phyloP scores from a whole-genome alignment of 2,888 invertebrate genomes.

The Drosophila parthenogenetica region DNA sequence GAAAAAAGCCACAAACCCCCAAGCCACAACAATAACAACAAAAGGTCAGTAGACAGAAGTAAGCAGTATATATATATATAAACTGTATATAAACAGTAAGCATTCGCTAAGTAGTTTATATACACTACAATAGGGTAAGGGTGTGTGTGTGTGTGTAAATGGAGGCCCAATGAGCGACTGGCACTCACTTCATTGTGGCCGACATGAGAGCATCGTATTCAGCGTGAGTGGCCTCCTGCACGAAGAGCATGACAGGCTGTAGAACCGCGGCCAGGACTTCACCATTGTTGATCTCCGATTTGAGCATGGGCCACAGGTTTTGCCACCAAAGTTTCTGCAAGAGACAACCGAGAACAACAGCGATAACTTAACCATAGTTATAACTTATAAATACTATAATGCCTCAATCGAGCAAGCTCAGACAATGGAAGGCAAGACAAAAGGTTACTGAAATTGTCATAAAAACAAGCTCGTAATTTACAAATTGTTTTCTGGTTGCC shows the following conservation, averaged over 20 bases:
- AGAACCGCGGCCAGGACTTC: conserved; percentile 95
- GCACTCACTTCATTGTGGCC: conserved; percentile 92
- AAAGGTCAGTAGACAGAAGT: conserved; percentile 30
- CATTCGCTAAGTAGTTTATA: conserved; percentile 24
- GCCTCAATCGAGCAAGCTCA: background rate
- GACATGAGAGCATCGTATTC: conserved; percentile 93
- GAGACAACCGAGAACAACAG: conserved; percentile 16
- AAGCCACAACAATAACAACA: conserved; percentile 49
- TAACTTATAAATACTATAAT: conserved; percentile 2
- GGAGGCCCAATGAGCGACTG: conserved; percentile 41
- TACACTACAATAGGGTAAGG: background rate
- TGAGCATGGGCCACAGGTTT: conserved; percentile 95
- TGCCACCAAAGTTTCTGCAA: conserved; percentile 97
- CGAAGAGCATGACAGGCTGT: conserved; percentile 92
- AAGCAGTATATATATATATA: no score
- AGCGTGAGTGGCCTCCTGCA: conserved; percentile 91
- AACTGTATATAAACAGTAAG: no score
- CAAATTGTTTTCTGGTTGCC: conserved; percentile 66
- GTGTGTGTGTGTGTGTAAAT: conserved; percentile 13
- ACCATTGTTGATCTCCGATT: conserved; percentile 92
- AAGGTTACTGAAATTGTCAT: conserved; percentile 47
- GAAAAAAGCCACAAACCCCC: conserved; percentile 18
- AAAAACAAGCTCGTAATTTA: conserved; percentile 65
- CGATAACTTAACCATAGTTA: conserved; percentile 16
- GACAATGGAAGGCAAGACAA: conserved; percentile 11